A percentile compares a stretch with the other conserved stretches of the same genome.
Evolutionary conservation across 2,888 invertebrate genomes (phyloP).

Genomic region (Coelopa pilipes): DNA sequence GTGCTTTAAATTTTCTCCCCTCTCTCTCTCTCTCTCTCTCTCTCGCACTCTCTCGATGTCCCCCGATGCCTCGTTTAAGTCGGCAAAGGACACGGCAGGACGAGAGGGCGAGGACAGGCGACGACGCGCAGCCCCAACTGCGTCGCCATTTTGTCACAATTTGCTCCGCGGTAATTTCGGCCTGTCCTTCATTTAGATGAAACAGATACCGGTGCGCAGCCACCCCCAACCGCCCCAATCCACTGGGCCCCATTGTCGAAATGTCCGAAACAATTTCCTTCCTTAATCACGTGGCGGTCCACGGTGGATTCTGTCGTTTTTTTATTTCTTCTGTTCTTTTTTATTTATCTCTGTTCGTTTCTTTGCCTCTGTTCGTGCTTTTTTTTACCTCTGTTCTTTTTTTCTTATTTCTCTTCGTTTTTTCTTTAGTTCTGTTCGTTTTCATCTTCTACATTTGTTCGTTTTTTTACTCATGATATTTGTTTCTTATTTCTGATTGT

Average conservation of each 20-base stretch:
- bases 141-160: conserved; percentile 31
- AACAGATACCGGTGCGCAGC: conserved; percentile 1
- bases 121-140: not conserved
- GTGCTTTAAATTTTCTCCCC: no score
- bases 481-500: not conserved
- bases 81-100: no score
- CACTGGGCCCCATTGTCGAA: conserved; percentile 37
- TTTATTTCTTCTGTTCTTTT: not conserved
- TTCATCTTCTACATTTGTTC: no score
- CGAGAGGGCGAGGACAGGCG: no score
- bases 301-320: conserved; percentile 39
- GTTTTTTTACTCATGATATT: no score
- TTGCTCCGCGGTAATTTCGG: conserved; percentile 52
- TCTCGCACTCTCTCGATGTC: no score
- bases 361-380: no score
- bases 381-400: no score
- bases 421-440: no score
- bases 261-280: conserved; percentile 65
- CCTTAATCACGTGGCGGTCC: conserved; percentile 62
- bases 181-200: conserved; percentile 41
- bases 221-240: not conserved
- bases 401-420: no score
- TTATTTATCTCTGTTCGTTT: not conserved
- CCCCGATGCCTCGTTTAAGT: no score
- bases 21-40: no score